Evolutionary conservation across 2,113 vertebrate species (phyloP), one percentile per base, ranked within the genome.

Genomic region (Epinephelus cyanopodus): DNA sequence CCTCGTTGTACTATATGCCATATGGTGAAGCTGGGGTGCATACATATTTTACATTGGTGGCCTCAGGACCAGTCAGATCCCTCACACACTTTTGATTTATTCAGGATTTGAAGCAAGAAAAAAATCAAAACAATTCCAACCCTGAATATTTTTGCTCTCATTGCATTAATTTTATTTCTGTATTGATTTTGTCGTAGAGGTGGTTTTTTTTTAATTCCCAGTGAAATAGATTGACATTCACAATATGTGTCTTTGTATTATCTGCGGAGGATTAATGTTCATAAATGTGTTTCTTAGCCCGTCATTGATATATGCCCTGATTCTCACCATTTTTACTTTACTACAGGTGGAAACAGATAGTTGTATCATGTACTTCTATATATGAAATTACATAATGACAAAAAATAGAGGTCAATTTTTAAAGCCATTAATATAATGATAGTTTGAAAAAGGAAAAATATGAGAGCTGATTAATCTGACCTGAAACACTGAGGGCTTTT

Each of bases 1-100:
- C 63, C 72, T 68, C 50, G 4, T 48, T 80, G 67, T 67, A 19
- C 23, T 45, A 6, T 29, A 1, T 33, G 77, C 72, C 86, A 84
- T 80, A 80, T 76, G 87, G 79, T 39, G 60, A 4, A 56, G 45
- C 76, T 29, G 39, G 52, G 71, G 7, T 19, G 27, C 42, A 84
- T 88, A 2, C 88, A 91, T 91, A 78, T 89, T 86, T 84, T 54
- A 89, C 68, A 25, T 0, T 0, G 3, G 1, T 37, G 33, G 78
- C 87, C 83, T 68, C 18, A 9, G 78, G 84, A 78, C 45, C 63
- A 45, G 56, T 53, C 29, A 48, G 57, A 54, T 23, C 18, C 42
- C n/a, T 29, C 14, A 1, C 14, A 33, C 1, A 68, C 14, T 61
- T 39, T 56, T 13, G 18, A 53, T 77, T 57, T 54, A 71, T 62